phyloP scores from a whole-genome alignment of 2,113 vertebrate genomes.

The Plectropomus leopardus region DNA sequence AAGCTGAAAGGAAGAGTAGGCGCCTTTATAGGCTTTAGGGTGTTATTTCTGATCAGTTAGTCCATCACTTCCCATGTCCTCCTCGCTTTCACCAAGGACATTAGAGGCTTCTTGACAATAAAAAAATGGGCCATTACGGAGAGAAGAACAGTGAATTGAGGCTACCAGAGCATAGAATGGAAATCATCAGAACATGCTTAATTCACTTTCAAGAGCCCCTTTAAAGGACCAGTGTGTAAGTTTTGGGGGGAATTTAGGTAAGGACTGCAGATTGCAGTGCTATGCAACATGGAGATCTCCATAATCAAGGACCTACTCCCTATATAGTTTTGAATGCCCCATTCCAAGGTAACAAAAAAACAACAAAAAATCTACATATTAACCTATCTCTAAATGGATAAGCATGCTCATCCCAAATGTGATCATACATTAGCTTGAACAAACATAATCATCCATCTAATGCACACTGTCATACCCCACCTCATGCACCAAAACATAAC shows the following conservation, averaged over 20 bases:
- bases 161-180: constrained; percentile 2
- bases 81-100: constrained; percentile 31
- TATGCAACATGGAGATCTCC: too few relatives aligned
- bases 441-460: not conserved
- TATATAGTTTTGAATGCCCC: too few relatives aligned
- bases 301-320: too few relatives aligned
- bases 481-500: not conserved
- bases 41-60: constrained; percentile 63
- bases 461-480: not conserved
- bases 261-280: too few relatives aligned
- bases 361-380: too few relatives aligned
- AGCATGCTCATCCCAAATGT: constrained; percentile 1
- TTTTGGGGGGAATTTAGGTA: too few relatives aligned
- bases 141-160: constrained; percentile 12
- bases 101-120: constrained; percentile 38
- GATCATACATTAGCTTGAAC: not conserved
- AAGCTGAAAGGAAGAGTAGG: constrained; percentile 62
- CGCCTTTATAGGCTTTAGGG: constrained; percentile 55
- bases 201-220: not conserved
- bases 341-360: too few relatives aligned
- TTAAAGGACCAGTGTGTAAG: not conserved
- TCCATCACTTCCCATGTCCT: constrained; percentile 57
- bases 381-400: too few relatives aligned
- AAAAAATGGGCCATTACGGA: constrained; percentile 5
- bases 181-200: constrained; percentile 35